These are phyloP conservation scores for Neolamprologus brichardi DNA, from an alignment of 2,113 vertebrate species.

Conservation along the genomic window DNA sequence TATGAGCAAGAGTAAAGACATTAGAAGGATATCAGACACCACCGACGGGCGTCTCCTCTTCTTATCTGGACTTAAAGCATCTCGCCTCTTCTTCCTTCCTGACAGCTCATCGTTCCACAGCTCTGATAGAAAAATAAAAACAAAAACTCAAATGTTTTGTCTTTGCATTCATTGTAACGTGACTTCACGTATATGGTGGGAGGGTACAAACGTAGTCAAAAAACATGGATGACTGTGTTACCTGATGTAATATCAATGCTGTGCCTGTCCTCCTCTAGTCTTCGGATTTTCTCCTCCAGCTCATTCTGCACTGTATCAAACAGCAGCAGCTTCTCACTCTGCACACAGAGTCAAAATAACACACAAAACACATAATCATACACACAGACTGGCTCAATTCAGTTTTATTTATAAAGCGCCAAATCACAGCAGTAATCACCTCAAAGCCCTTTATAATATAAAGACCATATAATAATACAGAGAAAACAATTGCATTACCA, in stretches of 20 bases:
- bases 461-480: background rate
- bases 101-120: constrained; percentile 93
- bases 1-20: background rate
- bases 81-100: constrained; percentile 86
- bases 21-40: constrained; percentile 92
- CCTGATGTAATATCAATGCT: constrained; percentile 96
- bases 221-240: background rate
- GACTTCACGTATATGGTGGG: background rate
- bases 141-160: background rate
- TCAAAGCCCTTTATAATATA: background rate
- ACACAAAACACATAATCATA: background rate
- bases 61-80: constrained; percentile 92
- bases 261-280: constrained; percentile 92
- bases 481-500: background rate
- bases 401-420: background rate
- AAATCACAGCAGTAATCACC: background rate
- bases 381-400: background rate
- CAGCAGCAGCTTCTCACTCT: constrained; percentile 94
- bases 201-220: background rate
- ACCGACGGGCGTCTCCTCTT: constrained; percentile 87
- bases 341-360: background rate
- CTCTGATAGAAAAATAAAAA: constrained; percentile 67
- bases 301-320: constrained; percentile 94
- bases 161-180: background rate
- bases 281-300: constrained; percentile 92